Evolutionary conservation across 2,888 invertebrate species (phyloP).

Genomic region (Leptothorax acervorum): DNA sequence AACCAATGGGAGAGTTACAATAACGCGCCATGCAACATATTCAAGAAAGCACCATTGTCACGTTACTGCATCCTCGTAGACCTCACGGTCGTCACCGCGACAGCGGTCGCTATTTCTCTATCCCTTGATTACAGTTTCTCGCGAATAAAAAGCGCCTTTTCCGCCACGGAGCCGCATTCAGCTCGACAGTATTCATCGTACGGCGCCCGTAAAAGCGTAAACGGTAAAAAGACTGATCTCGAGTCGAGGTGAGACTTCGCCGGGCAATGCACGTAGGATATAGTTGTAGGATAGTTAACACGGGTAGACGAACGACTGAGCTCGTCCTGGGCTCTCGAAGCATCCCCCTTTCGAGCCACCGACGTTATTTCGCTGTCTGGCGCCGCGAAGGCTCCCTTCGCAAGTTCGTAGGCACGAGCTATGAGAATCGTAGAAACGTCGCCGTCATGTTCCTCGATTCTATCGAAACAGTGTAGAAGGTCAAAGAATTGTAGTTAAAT

Average conservation of each 20-base stretch:
- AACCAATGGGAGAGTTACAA: neutral
- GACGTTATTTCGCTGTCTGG: conserved; percentile 55
- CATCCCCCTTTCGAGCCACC: conserved; percentile 32
- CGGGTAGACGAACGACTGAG: conserved; percentile 15
- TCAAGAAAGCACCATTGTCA: conserved; percentile 16
- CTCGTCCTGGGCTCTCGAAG: conserved; percentile 1
- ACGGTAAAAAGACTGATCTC: conserved; percentile 12
- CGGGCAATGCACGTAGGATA: neutral
- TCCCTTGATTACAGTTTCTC: conserved; percentile 11
- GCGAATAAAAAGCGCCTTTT: conserved; percentile 30
- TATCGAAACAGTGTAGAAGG: neutral
- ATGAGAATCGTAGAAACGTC: conserved; percentile 14
- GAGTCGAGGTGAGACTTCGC: conserved; percentile 21
- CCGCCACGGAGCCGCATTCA: neutral
- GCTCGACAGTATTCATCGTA: neutral
- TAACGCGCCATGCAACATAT: neutral
- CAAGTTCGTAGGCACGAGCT: conserved; percentile 2
- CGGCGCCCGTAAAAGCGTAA: conserved; percentile 10
- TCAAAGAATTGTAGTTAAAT: neutral
- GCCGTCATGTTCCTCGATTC: neutral
- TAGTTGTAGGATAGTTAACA: conserved; percentile 15
- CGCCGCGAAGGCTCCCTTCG: conserved; percentile 43
- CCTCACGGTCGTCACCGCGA: neutral
- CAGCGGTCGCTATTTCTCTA: neutral
- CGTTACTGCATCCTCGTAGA: neutral